These are phyloP conservation scores for Acrobasis consociella DNA, from an alignment of 2,888 invertebrate genomes.

Conservation along the genomic window DNA sequence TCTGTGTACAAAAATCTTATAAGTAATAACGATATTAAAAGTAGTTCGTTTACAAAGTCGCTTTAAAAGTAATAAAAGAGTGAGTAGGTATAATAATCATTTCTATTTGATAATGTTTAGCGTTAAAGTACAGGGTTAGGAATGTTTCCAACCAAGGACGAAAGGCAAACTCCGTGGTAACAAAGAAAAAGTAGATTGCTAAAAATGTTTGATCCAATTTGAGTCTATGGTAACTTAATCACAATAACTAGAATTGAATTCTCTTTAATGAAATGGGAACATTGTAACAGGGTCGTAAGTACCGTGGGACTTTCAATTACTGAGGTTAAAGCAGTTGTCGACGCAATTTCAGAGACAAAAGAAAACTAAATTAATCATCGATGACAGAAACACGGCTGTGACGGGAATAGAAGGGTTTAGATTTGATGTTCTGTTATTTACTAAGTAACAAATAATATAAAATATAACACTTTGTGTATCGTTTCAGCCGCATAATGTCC, in stretches of 20 bases:
- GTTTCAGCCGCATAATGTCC: too few relatives aligned
- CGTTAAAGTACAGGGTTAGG: background rate
- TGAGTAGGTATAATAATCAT: too few relatives aligned
- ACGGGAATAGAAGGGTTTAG: background rate
- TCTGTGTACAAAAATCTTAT: too few relatives aligned
- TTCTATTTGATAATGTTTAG: background rate
- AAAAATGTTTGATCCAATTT: background rate
- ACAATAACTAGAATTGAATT: slow-evolving; percentile 10
- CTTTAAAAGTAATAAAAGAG: too few relatives aligned
- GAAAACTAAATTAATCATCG: slow-evolving; percentile 1
- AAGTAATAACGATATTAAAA: too few relatives aligned
- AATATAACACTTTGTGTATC: too few relatives aligned
- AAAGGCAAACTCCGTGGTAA: background rate
- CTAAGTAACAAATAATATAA: too few relatives aligned
- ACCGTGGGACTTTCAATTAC: slow-evolving; percentile 5
- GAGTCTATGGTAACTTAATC: slow-evolving; percentile 4
- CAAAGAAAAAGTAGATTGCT: background rate
- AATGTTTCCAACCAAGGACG: too few relatives aligned
- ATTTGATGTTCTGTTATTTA: background rate
- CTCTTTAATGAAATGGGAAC: background rate
- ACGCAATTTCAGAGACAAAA: slow-evolving; percentile 8
- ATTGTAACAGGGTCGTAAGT: slow-evolving; percentile 10
- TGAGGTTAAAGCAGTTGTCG: background rate
- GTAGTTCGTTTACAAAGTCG: too few relatives aligned
- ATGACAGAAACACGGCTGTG: background rate